Conservation (phyloP, 2,888 invertebrate species). For the Acleris sparsana region DNA sequence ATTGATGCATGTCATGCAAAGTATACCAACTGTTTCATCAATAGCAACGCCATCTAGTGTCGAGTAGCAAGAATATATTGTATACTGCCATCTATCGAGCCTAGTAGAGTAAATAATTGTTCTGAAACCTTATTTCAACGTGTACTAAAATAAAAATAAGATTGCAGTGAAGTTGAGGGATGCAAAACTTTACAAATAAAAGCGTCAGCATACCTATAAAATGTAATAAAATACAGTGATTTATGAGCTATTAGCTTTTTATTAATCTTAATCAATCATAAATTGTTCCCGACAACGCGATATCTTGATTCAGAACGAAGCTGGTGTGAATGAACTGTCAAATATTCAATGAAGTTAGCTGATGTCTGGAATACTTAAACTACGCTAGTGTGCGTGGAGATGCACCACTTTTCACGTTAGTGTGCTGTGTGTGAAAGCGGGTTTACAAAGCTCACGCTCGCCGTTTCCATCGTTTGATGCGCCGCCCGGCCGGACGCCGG, state of each 20-base stretch:
- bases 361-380: constrained; percentile 59
- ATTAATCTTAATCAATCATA: background rate
- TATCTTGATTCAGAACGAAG: constrained; percentile 47
- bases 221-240: background rate
- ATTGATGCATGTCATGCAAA: background rate
- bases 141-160: background rate
- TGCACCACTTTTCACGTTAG: constrained; percentile 48
- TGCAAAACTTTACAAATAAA: background rate
- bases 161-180: background rate
- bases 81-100: constrained; percentile 11
- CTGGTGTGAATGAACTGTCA: constrained; percentile 77
- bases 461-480: constrained; percentile 53
- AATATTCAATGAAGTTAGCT: constrained; percentile 72
- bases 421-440: constrained; percentile 64
- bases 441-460: constrained; percentile 47
- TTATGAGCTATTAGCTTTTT: background rate
- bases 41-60: constrained; percentile 44
- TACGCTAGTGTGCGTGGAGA: constrained; percentile 49
- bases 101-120: background rate
- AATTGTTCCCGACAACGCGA: background rate
- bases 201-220: background rate
- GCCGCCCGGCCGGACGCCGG: constrained; percentile 49
- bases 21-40: background rate
- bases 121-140: constrained; percentile 8
- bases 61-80: constrained; percentile 40